These are phyloP conservation scores for Dicaeum eximium DNA, from an alignment of 2,113 vertebrate genomes.

Conservation along the genomic window DNA sequence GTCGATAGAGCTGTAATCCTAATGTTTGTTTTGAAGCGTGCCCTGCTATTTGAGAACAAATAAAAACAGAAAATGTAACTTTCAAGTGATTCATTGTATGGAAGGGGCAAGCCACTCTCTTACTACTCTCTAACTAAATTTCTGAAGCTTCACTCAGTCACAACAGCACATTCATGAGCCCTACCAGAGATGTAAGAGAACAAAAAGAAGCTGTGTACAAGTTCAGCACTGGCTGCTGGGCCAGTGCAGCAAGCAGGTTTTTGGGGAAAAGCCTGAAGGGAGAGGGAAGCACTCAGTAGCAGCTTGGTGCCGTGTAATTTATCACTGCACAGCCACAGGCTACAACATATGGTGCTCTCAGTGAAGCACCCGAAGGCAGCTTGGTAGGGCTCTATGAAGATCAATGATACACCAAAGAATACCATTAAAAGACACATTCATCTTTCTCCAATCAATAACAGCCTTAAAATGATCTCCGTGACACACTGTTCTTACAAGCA, in stretches of 20 bases:
- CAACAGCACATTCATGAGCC: background rate
- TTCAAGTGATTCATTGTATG: background rate
- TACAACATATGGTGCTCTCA: background rate
- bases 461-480: slow-evolving; percentile 54
- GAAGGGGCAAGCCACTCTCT: background rate
- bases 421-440: slow-evolving; percentile 68
- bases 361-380: slow-evolving; percentile 40
- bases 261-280: background rate
- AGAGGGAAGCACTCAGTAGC: slow-evolving; percentile 14
- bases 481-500: slow-evolving; percentile 34
- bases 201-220: background rate
- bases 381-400: slow-evolving; percentile 61
- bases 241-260: background rate
- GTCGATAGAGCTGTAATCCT: background rate
- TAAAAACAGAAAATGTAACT: background rate
- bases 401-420: slow-evolving; percentile 64
- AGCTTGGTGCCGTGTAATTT: slow-evolving; percentile 1
- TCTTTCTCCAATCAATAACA: slow-evolving; percentile 70
- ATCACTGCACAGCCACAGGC: slow-evolving; percentile 31
- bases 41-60: background rate
- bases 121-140: background rate
- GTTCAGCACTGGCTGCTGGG: slow-evolving; percentile 7
- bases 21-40: background rate
- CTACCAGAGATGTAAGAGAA: background rate
- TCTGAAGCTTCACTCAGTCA: background rate